Evolutionary conservation across 2,797 vertebrate species (phyloP).

Genomic region (Anguilla pacifica): DNA sequence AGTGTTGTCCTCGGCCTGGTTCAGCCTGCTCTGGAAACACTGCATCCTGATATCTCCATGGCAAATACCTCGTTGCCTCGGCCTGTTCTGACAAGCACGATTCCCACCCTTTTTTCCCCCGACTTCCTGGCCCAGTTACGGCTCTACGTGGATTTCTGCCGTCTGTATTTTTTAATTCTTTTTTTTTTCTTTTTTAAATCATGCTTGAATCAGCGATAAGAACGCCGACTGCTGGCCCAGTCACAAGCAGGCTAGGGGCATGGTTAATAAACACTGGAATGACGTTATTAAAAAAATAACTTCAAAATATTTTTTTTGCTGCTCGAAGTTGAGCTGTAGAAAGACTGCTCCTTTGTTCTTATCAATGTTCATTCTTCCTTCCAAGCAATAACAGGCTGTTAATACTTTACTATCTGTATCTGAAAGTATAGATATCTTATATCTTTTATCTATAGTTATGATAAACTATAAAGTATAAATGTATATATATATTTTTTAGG

Average conservation of each 20-base stretch:
- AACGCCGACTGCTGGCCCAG: background rate
- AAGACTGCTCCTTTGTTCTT: background rate
- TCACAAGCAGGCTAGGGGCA: background rate
- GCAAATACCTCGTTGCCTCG: too few relatives aligned
- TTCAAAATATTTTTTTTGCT: too few relatives aligned
- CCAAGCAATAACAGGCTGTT: background rate
- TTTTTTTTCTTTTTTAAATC: background rate
- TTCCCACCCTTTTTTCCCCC: background rate
- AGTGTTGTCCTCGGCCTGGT: too few relatives aligned
- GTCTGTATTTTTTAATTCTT: background rate
- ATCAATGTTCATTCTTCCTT: background rate
- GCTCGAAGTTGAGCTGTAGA: background rate
- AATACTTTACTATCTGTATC: background rate
- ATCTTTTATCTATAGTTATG: too few relatives aligned
- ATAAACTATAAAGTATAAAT: background rate
- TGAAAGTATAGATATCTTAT: too few relatives aligned
- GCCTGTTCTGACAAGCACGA: background rate
- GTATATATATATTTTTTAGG: too few relatives aligned
- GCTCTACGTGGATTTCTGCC: background rate
- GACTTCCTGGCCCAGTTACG: background rate
- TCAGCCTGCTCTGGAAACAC: background rate
- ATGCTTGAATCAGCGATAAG: background rate
- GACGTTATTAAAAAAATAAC: background rate
- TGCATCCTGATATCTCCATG: too few relatives aligned
- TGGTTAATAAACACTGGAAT: background rate